Evolutionary conservation across 2,888 invertebrate genomes (phyloP).

Genomic region (Cyrtodaria siliqua): DNA sequence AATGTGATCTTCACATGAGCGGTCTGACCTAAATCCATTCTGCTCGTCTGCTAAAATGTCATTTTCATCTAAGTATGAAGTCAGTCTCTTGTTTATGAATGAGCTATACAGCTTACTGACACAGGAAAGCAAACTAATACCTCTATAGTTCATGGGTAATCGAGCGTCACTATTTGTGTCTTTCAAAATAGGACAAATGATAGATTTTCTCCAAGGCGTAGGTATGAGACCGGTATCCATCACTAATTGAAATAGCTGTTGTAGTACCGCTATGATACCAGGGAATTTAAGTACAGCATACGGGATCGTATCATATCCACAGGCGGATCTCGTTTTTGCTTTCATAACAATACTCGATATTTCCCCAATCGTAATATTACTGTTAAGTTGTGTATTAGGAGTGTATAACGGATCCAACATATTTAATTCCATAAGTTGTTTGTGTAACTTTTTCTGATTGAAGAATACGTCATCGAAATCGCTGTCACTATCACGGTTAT

Average conservation of each 20-base stretch:
- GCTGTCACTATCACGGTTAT: too few species aligned
- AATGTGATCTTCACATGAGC: too few species aligned
- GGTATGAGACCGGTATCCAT: slow-evolving; percentile 35
- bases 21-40: slow-evolving; percentile 40
- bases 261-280: slow-evolving; percentile 8
- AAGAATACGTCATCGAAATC: too few species aligned
- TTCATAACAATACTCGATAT: slow-evolving; percentile 1
- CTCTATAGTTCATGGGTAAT: slow-evolving; percentile 46
- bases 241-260: slow-evolving; percentile 30
- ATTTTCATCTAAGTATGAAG: slow-evolving; percentile 8
- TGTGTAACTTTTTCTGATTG: too few species aligned
- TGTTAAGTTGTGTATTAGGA: slow-evolving; percentile 15
- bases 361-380: slow-evolving; percentile 12
- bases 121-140: slow-evolving; percentile 29
- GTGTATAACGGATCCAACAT: too few species aligned
- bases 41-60: slow-evolving; percentile 34
- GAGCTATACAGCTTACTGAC: slow-evolving; percentile 24
- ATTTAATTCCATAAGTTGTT: too few species aligned
- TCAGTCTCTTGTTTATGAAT: slow-evolving; percentile 21
- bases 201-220: slow-evolving; percentile 34
- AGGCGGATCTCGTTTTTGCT: slow-evolving; percentile 7
- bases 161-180: slow-evolving; percentile 31
- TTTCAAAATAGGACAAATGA: slow-evolving; percentile 34
- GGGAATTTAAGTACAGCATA: slow-evolving; percentile 27
- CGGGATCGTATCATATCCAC: slow-evolving; percentile 18